Percentiles rank a stretch among this genome's conserved stretches.
Conservation (phyloP, 2,113 vertebrate species). For the Nycticryphes semicollaris region DNA sequence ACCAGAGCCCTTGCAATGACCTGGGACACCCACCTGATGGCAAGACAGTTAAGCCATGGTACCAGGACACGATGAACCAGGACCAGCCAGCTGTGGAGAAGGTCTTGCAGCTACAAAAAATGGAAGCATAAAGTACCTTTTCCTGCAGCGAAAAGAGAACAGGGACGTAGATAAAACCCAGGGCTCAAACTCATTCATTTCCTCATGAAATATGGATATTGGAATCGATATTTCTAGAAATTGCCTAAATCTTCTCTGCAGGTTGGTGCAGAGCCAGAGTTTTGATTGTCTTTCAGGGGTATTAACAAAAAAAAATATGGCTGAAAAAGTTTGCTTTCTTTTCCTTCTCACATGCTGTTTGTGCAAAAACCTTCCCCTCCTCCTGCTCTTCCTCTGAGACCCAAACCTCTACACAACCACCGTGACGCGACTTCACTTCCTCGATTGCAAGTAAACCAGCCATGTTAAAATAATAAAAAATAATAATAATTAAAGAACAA, state of each 20-base stretch:
- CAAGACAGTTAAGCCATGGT: neutral
- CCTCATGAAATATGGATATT: neutral
- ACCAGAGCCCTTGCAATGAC: neutral
- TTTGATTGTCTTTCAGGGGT: neutral
- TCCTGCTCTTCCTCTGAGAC: constrained; percentile 11
- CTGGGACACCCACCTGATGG: neutral
- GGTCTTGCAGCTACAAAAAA: neutral
- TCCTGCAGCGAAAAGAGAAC: neutral
- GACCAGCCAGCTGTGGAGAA: neutral
- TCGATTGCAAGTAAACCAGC: neutral
- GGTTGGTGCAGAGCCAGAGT: neutral
- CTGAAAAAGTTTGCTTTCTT: neutral
- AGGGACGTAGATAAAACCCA: neutral
- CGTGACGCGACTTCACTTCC: neutral
- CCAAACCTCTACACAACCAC: neutral
- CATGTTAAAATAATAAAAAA: neutral
- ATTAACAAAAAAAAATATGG: neutral
- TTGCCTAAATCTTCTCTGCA: neutral
- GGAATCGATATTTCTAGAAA: neutral
- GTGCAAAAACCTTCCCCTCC: neutral
- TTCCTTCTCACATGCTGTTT: neutral
- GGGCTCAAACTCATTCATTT: neutral
- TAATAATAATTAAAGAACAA: too few species aligned
- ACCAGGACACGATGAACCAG: neutral
- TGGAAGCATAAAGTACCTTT: neutral